Conservation (phyloP, 1,140 invertebrate species). For the Drosophila busckii region DNA sequence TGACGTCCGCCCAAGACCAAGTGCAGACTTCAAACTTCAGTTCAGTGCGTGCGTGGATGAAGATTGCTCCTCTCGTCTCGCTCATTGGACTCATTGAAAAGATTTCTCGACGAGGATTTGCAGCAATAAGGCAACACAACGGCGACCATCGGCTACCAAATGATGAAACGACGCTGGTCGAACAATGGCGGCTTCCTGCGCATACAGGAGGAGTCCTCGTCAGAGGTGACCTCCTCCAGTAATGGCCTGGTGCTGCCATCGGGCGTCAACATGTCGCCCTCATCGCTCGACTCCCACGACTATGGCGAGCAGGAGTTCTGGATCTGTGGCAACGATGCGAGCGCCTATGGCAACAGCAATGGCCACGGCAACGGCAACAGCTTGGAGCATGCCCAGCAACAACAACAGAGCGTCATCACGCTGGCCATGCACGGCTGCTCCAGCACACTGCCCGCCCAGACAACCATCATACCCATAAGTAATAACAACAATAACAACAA, state of each 20-base stretch:
- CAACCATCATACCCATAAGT: conserved; percentile 79
- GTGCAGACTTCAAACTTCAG: no score
- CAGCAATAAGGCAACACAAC: conserved; percentile 59
- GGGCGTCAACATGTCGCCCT: conserved; percentile 84
- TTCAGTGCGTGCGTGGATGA: no score
- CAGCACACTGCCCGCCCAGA: conserved; percentile 66
- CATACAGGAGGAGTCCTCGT: conserved; percentile 85
- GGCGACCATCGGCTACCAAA: conserved; percentile 78
- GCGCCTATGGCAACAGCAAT: conserved; percentile 57
- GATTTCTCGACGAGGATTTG: background rate
- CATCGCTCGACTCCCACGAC: conserved; percentile 83
- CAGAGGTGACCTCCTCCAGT: conserved; percentile 87
- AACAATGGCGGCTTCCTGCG: conserved; percentile 84
- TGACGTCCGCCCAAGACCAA: no score
- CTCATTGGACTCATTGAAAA: no score
- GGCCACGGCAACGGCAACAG: conserved; percentile 43
- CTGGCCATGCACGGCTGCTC: conserved; percentile 60
- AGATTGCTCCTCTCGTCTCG: no score
- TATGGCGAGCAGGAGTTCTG: conserved; percentile 88
- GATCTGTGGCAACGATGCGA: conserved; percentile 82
- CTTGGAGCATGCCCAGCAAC: conserved; percentile 39
- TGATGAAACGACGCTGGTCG: conserved; percentile 87
- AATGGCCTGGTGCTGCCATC: conserved; percentile 80
- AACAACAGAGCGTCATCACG: conserved; percentile 69
- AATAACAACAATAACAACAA: conserved; percentile 44